Conservation (phyloP, 2,797 vertebrate species). For the Channallabes apus region DNA sequence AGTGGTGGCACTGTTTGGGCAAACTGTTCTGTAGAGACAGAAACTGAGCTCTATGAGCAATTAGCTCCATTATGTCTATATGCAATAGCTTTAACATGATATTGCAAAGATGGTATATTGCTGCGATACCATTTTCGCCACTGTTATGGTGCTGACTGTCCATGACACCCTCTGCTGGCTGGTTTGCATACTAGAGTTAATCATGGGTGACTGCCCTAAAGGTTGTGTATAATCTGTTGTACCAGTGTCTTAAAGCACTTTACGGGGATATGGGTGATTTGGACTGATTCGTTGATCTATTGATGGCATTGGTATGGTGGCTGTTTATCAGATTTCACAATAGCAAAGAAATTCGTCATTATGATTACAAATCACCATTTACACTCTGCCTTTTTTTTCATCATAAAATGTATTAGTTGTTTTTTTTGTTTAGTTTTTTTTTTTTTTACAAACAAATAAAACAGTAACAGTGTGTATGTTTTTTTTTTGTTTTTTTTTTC, state of each 20-base stretch:
- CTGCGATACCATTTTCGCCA: neutral
- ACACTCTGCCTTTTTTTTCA: neutral
- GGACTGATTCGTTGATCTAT: neutral
- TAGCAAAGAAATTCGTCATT: neutral
- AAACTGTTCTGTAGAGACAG: neutral
- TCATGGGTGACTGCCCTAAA: neutral
- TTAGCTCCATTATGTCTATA: neutral
- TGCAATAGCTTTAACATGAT: neutral
- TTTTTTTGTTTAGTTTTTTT: neutral
- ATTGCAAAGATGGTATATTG: neutral
- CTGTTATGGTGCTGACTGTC: neutral
- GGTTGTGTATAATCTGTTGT: neutral
- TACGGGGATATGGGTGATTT: neutral
- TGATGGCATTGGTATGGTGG: no score
- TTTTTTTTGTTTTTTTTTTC: constrained; percentile 16
- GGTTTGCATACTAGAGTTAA: neutral
- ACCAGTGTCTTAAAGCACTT: neutral
- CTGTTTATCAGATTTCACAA: neutral
- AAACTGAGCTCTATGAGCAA: no score
- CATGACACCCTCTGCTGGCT: neutral
- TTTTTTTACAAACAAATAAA: neutral
- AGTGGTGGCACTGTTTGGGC: neutral
- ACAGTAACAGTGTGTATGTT: neutral
- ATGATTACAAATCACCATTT: neutral
- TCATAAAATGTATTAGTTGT: neutral